Evolutionary conservation across 2,888 invertebrate genomes (phyloP), one percentile per base, ranked within the genome.

Genomic region (Elmis aenea): DNA sequence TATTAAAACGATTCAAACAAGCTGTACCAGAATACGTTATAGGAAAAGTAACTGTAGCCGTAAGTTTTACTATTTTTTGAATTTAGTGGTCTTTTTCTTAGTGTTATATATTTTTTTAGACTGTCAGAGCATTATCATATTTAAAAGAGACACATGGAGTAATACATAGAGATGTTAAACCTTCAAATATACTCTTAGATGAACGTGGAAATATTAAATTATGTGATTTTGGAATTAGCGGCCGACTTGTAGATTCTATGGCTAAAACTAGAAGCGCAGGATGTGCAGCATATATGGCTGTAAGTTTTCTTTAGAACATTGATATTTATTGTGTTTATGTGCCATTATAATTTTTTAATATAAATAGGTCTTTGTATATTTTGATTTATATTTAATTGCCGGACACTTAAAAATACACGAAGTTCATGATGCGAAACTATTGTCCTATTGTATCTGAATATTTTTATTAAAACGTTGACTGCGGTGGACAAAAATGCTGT

Each of bases 191-290:
- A 54, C 75, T 99, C 48, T 76, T 99, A 52, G 96, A 97, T 69
- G 87, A 90, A 68, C 83, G 82, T 61, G 97, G 97, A 11, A 88
- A 88, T 58, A 90, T 99, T 5, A 99, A 99, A 70, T 74, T 99
- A 18, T 99, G 99, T 73, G 99, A 99, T 78, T 99, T 99, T 74
- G 99, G 99, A 51, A 99, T 99, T 66, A 96, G 96, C 64, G 99
- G 97, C 11, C 81, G 94, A 42, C 77, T 99, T 43, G 96, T 97
- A 18, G 96, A 97, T 74, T 97, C 96, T 28, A 94, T 95, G 74
- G 97, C 96, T 2, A 93, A 92, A 70, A 96, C 96, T 11, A 75
- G 94, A 60, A 93, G 91, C 65, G 95, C 93, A 2, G 97, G 96
- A 23, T 97, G 96, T 72, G 94, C 95, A n/a, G 96, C 95, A 1